Base-by-base conservation (phyloP, 2,888 invertebrate genomes). In the Unio pictorum region DNA sequence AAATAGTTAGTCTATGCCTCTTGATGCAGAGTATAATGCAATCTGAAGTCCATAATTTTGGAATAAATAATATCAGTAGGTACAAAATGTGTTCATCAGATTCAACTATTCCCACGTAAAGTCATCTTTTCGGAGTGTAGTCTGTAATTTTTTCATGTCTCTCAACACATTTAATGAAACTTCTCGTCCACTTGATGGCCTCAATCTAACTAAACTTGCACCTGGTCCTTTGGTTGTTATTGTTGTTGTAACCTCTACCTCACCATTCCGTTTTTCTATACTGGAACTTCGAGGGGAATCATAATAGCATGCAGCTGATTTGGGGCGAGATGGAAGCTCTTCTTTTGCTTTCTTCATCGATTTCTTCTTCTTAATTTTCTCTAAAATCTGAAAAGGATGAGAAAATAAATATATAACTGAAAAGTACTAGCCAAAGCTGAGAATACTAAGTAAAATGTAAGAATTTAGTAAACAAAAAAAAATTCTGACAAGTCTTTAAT, bases 131-230 rank as follows among this genome's bases (percentile, higher is more conserved):
- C 88, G 73, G 68, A 89, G 73, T 7, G 87, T 86, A 23, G 86
- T 82, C 76, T 89, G 89, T 67, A 89, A 81, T 72, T 88, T 86
- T 72, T 83, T 87, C 80, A 89, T 84, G 77, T 88, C 87, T 73
- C 83, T 86, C 54, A 88, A 80, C 61, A 89, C 84, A 66, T 83
- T 84, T 18, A 88, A 75, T 54, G 84, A 80, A 55, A 80, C 78
- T 45, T 80, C 74, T 8, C 74, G 70, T 17, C 78, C 78, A 74
- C 82, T 79, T 18, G 78, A 63, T 5, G 78, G 78, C 28, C 76
- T 64, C 28, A 81, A 75, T 20, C 77, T 75, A 17, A 82, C 74
- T 4, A 72, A 66, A 8, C 81, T 74, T 7, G 73, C 67, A 11
- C 73, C 71, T 17, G 65, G 60, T 18, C 82, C 82, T 57, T 73